Conservation (phyloP, 2,888 invertebrate genomes). For the Napeogenes sylphis region DNA sequence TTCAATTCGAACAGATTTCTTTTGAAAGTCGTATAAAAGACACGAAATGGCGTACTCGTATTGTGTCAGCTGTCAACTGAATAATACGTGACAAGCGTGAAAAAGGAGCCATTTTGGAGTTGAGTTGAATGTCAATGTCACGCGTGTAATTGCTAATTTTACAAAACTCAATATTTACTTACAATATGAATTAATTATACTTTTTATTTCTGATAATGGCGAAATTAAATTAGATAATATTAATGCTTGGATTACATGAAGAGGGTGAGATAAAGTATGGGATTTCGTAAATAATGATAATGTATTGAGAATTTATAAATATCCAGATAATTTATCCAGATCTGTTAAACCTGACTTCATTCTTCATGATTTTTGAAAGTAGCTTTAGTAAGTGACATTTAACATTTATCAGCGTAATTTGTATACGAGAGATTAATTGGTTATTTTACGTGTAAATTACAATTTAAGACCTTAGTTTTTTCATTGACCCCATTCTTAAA, state of each 20-base stretch:
- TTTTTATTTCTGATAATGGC: no score
- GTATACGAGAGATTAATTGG: slow-evolving; percentile 28
- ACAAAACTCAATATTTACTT: no score
- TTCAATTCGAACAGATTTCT: no score
- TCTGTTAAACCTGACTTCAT: neutral
- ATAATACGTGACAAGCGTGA: slow-evolving; percentile 2
- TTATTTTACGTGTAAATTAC: slow-evolving; percentile 28
- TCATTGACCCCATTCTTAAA: slow-evolving; percentile 21
- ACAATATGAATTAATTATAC: no score
- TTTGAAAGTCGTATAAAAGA: no score
- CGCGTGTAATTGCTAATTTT: no score
- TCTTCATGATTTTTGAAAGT: slow-evolving; percentile 22
- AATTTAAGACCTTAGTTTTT: slow-evolving; percentile 16
- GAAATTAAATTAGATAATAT: no score
- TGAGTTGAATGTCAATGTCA: no score
- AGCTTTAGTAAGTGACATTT: slow-evolving; percentile 26
- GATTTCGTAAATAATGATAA: neutral
- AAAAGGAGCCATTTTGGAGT: neutral
- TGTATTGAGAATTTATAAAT: neutral
- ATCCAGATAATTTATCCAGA: neutral
- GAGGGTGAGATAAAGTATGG: neutral
- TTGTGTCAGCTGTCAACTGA: neutral
- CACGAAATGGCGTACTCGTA: no score
- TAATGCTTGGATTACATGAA: no score
- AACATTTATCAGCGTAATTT: slow-evolving; percentile 18